Percentiles rank a stretch among this genome's conserved stretches.
Conservation (phyloP, 2,797 vertebrate genomes). For the Melanotaenia nigrans region DNA sequence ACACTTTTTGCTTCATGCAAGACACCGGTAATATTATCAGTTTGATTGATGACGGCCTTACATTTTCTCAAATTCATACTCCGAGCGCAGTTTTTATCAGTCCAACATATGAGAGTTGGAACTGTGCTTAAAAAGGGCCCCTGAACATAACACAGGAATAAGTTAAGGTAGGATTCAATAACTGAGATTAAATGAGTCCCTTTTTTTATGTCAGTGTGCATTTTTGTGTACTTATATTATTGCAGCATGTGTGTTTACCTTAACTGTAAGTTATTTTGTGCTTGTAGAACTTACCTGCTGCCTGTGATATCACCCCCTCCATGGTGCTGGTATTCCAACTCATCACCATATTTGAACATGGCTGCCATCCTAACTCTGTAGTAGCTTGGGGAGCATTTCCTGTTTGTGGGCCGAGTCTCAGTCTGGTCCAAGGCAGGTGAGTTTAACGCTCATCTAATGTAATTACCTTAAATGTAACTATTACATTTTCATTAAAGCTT, state of each 20-base stretch:
- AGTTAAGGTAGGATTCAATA: constrained; percentile 32
- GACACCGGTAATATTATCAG: constrained; percentile 63
- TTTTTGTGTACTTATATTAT: constrained; percentile 19
- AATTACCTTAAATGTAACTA: background rate
- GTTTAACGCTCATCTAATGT: constrained; percentile 3
- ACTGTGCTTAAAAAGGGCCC: constrained; percentile 13
- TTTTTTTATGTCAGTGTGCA: constrained; percentile 35
- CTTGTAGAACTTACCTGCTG: constrained; percentile 84
- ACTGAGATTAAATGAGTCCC: constrained; percentile 33
- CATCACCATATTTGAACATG: constrained; percentile 76
- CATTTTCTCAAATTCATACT: constrained; percentile 40
- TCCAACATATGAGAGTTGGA: constrained; percentile 49
- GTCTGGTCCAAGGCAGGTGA: constrained; percentile 85
- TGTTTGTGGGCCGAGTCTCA: constrained; percentile 81
- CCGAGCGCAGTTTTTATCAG: constrained; percentile 49
- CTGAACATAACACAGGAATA: background rate
- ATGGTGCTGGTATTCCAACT: constrained; percentile 89
- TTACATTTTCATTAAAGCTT: background rate
- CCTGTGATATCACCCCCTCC: constrained; percentile 81
- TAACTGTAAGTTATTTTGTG: constrained; percentile 26
- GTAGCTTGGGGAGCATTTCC: constrained; percentile 92
- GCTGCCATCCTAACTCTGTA: constrained; percentile 68
- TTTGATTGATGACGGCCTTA: constrained; percentile 61
- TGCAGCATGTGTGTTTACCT: constrained; percentile 21
- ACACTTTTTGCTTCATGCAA: constrained; percentile 49